Percentiles rank a stretch among this genome's conserved stretches.
phyloP scores from a whole-genome alignment of 64 coral and sea anemone genomes.

The Pocillopora verrucosa region DNA sequence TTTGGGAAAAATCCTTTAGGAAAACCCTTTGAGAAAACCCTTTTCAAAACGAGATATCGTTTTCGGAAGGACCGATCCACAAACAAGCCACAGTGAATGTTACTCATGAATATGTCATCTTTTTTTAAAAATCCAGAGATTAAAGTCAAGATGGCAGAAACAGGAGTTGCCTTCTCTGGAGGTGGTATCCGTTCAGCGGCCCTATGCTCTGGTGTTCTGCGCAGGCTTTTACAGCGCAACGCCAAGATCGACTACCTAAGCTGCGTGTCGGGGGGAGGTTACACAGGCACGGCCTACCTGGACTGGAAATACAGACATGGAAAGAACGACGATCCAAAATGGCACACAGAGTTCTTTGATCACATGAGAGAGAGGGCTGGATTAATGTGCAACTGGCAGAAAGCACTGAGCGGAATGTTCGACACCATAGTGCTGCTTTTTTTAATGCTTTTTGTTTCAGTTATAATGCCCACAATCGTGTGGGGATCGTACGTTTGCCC shows the following conservation, averaged over 20 bases:
- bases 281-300: constrained; percentile 54
- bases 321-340: constrained; percentile 37
- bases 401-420: constrained; percentile 16
- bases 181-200: constrained; percentile 68
- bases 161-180: constrained; percentile 63
- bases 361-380: constrained; percentile 53
- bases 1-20: no score
- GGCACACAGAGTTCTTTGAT: constrained; percentile 64
- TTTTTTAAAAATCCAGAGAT: no score
- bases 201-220: constrained; percentile 60
- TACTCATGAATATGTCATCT: no score
- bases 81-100: no score
- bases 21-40: no score
- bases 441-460: constrained; percentile 9
- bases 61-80: no score
- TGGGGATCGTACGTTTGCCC: constrained; percentile 33
- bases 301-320: constrained; percentile 70
- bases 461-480: constrained; percentile 30
- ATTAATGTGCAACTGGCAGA: constrained; percentile 33
- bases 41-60: no score
- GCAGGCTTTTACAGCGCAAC: constrained; percentile 39
- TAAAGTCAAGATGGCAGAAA: constrained; percentile 3
- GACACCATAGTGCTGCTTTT: background rate
- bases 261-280: constrained; percentile 63
- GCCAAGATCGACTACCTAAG: constrained; percentile 53